These are phyloP conservation scores for Drosophila rellima DNA, from an alignment of 2,888 invertebrate species.

Conservation along the genomic window DNA sequence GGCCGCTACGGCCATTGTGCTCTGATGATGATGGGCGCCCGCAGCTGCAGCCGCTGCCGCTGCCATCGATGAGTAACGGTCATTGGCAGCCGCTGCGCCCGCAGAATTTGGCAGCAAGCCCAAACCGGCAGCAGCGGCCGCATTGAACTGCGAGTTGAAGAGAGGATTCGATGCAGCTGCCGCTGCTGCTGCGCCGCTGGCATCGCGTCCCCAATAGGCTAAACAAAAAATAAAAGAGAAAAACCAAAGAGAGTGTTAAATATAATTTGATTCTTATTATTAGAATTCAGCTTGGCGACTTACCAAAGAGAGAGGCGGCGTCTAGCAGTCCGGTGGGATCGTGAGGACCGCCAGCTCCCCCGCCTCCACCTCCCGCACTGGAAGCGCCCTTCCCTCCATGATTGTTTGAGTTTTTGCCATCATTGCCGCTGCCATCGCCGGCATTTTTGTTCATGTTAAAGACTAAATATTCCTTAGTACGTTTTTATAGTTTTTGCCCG, in stretches of 20 bases:
- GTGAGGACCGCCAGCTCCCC: conserved; percentile 83
- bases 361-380: conserved; percentile 84
- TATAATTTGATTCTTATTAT: neutral
- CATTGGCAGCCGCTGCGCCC: conserved; percentile 84
- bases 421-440: conserved; percentile 87
- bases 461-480: conserved; percentile 36
- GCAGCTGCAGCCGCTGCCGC: conserved; percentile 85
- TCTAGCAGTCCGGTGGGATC: conserved; percentile 91
- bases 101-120: conserved; percentile 85
- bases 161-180: conserved; percentile 86
- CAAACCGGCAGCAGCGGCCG: conserved; percentile 85
- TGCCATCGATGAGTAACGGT: conserved; percentile 84
- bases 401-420: conserved; percentile 84
- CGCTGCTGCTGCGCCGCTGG: conserved; percentile 83
- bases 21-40: conserved; percentile 88
- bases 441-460: conserved; percentile 92
- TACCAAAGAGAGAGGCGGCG: conserved; percentile 91
- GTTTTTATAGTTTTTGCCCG: conserved; percentile 14
- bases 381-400: conserved; percentile 84
- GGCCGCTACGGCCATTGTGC: conserved; percentile 93
- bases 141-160: conserved; percentile 85
- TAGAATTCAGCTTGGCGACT: conserved; percentile 46
- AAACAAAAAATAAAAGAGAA: conserved; percentile 1
- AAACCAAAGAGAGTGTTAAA: neutral
- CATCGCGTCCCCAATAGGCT: conserved; percentile 94